Evolutionary conservation across 2,888 invertebrate species (phyloP), one percentile per base, ranked within the genome.

Genomic region (Criorhina ranunculi): DNA sequence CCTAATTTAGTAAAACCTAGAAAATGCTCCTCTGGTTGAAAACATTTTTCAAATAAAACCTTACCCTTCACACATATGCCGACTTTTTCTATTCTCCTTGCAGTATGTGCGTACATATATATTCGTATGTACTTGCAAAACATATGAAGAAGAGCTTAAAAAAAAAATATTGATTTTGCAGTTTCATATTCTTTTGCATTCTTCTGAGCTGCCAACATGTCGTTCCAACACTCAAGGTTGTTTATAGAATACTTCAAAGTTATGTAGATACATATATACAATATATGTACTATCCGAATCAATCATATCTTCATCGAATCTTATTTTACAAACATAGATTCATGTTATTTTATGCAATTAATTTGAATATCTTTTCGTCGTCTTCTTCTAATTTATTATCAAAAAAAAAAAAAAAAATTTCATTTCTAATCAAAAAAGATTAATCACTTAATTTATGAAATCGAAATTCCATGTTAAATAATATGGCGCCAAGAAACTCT

Each of bases 361-460:
- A 80, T 80, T 55, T 69, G 55, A 53, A 64, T 75, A 75, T 31
- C 15, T 53, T 42, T 49, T 9, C 33, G 51, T 46, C 6, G n/a
- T 42, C 11, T 60, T 49, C 37, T 64, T 31, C 42, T 24, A 37
- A 46, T 51, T 70, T 42, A 42, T 51, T 59, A 77, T 66, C 69
- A 33, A 31, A 42, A 19, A 69, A 51, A 17, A n/a, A n/a, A n/a
- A n/a, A n/a, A n/a, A n/a, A n/a, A n/a, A n/a, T n/a, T n/a, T n/a
- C n/a, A n/a, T 40, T 42, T 62, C 33, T 55, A 69, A 40, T 33
- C 37, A 37, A 35, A 55, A 49, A 76, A 81, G 62, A 76, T 69
- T 82, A 82, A 82, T 77, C 51, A 82, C 70, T 57, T 70, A 59
- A 82, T 77, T 77, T 77, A 81, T 81, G 69, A 82, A 77, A 82